Percentiles rank a stretch among this genome's conserved stretches.
These are phyloP conservation scores for Urophycis tenuis DNA, from an alignment of 2,797 vertebrate genomes.

Conservation along the genomic window DNA sequence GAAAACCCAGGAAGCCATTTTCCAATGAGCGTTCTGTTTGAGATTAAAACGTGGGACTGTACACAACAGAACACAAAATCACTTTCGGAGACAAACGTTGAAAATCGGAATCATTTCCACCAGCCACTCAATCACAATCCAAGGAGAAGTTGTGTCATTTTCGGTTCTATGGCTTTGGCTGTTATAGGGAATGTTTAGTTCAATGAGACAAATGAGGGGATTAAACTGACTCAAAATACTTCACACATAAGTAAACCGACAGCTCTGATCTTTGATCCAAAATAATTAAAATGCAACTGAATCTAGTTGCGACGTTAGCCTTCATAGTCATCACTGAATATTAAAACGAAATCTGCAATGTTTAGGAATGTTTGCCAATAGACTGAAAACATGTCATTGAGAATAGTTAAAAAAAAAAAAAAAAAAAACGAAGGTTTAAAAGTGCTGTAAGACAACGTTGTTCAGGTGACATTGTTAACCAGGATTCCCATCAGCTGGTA, in stretches of 20 bases:
- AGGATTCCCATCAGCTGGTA: neutral
- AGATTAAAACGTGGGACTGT: neutral
- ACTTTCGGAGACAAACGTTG: slow-evolving; percentile 5
- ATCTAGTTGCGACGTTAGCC: slow-evolving; percentile 8
- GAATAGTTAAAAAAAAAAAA: neutral
- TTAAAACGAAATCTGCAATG: neutral
- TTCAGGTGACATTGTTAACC: neutral
- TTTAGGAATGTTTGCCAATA: neutral
- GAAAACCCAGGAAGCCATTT: neutral
- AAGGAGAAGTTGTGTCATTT: neutral
- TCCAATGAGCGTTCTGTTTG: neutral
- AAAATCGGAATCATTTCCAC: slow-evolving; percentile 1
- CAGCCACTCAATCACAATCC: neutral
- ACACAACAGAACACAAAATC: slow-evolving; percentile 1
- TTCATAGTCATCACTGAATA: neutral
- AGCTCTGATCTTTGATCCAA: slow-evolving; percentile 2
- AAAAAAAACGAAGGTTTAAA: neutral
- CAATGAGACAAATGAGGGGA: slow-evolving; percentile 14
- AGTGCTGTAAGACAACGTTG: neutral
- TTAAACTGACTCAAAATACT: slow-evolving; percentile 5
- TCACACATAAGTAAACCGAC: slow-evolving; percentile 17
- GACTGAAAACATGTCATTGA: no score
- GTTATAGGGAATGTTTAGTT: slow-evolving; percentile 13
- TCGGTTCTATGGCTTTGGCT: slow-evolving; percentile 13
- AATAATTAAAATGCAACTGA: slow-evolving; percentile 1